These are phyloP conservation scores for Ahaetulla prasina DNA, from an alignment of 2,113 vertebrate species.

Conservation along the genomic window DNA sequence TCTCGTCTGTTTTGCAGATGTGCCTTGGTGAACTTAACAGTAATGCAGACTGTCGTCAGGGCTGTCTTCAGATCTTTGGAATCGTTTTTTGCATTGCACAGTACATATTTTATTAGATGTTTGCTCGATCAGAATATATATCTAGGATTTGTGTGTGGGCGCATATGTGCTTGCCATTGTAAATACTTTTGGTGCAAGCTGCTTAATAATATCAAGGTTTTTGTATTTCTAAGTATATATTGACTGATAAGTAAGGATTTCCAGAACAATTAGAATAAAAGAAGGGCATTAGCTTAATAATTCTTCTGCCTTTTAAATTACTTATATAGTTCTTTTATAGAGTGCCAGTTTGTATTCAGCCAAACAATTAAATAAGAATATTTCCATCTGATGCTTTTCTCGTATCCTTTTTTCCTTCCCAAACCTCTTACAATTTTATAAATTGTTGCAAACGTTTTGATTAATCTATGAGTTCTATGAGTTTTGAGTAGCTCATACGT, in stretches of 20 bases:
- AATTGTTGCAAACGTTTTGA: constrained; percentile 37
- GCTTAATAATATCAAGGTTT: constrained; percentile 44
- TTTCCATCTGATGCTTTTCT: constrained; percentile 49
- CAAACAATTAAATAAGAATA: constrained; percentile 54
- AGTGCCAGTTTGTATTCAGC: constrained; percentile 62
- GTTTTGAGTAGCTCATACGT: constrained; percentile 33
- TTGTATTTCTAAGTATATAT: constrained; percentile 19
- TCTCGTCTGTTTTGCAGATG: constrained; percentile 56
- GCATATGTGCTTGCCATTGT: constrained; percentile 33
- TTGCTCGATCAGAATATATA: constrained; percentile 61
- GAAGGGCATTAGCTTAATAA: constrained; percentile 64
- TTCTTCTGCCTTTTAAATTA: constrained; percentile 56
- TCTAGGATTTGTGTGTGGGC: constrained; percentile 50
- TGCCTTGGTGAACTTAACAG: constrained; percentile 53
- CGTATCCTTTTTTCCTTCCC: not conserved
- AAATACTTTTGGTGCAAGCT: constrained; percentile 33
- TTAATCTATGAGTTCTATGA: constrained; percentile 32
- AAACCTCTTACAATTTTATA: constrained; percentile 51
- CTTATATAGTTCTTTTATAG: constrained; percentile 67
- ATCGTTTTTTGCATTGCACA: constrained; percentile 61
- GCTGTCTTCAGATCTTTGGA: constrained; percentile 59
- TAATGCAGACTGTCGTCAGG: constrained; percentile 50
- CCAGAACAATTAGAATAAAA: constrained; percentile 34
- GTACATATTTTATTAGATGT: constrained; percentile 62
- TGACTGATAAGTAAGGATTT: constrained; percentile 20